A percentile compares a stretch with the other conserved stretches of the same genome.
phyloP scores from a whole-genome alignment of 2,888 invertebrate species.

The Polydrusus tereticollis region DNA sequence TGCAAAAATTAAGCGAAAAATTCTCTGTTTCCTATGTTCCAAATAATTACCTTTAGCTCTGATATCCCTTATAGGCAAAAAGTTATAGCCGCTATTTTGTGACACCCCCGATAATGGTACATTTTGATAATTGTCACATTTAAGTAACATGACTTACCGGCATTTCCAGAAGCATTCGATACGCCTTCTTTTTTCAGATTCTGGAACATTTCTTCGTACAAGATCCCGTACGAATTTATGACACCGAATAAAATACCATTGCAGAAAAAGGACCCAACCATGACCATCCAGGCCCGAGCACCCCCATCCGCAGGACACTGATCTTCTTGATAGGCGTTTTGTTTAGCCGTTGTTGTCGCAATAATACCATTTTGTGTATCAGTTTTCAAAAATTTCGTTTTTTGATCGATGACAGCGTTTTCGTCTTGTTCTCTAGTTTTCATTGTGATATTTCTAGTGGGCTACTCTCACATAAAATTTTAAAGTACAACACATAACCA shows the following conservation, averaged over 20 bases:
- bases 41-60: no score
- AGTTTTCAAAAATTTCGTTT: constrained; percentile 12
- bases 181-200: constrained; percentile 76
- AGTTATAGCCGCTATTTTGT: no score
- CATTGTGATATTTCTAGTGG: neutral
- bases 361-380: constrained; percentile 5
- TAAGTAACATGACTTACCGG: constrained; percentile 79
- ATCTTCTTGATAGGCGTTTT: constrained; percentile 24
- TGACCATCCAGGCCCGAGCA: constrained; percentile 82
- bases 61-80: no score
- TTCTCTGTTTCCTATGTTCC: no score
- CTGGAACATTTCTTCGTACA: constrained; percentile 78
- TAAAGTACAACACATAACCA: neutral
- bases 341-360: neutral
- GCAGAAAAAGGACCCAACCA: constrained; percentile 87
- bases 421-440: neutral
- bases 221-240: constrained; percentile 89
- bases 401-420: constrained; percentile 22
- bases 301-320: constrained; percentile 82
- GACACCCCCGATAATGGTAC: no score
- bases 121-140: no score
- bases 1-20: no score
- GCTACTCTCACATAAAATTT: neutral
- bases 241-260: constrained; percentile 93
- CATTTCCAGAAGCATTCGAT: constrained; percentile 82